Base-by-base conservation (phyloP, 2,797 vertebrate genomes). In the Sebastes cheni region DNA sequence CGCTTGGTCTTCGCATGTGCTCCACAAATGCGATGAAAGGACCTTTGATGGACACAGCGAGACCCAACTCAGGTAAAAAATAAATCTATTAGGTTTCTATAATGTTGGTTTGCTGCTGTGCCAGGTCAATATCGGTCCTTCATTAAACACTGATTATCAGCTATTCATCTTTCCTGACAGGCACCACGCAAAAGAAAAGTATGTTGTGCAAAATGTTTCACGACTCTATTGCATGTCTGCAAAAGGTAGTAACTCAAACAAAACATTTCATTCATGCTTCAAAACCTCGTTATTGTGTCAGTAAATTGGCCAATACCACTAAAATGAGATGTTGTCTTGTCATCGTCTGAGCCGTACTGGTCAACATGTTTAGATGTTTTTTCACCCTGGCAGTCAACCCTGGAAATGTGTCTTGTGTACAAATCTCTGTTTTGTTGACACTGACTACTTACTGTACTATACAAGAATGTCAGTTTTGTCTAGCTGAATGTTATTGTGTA, bases 41-140 rank as follows among this genome's bases (percentile, higher is more conserved):
- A 68, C 55, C 91, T 52, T 68, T 85, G 74, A 68, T 87, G 66
- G 92, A 94, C 22, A 93, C 96, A 92, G 76, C 93, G 46, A 96
- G 95, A 70, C 95, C 95, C 13, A 97, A 85, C 82, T 97, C 97
- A 85, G 95, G 97, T 98, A 86, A 75, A 52, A 65, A 52, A 12
- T 6, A 60, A 5, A 20, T 8, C 1, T n/a, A 3, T 22, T 23
- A 5, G 6, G 3, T 18, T 23, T 16, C 1, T 56, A 16, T 14
- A 8, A 16, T 34, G 30, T 32, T 67, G 9, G 1, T 67, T 39
- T 55, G 8, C 7, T 25, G 10, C 39, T 39, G 20, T 62, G 29
- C 58, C 7, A n/a, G 42, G 52, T 34, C 8, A 60, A 6, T 20
- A 36, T 8, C 1, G 23, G 8, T 1, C 1, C 4, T 7, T 60